A percentile compares a stretch with the other conserved stretches of the same genome.
These are phyloP conservation scores for Colius striatus DNA, from an alignment of 2,113 vertebrate species.

Conservation along the genomic window DNA sequence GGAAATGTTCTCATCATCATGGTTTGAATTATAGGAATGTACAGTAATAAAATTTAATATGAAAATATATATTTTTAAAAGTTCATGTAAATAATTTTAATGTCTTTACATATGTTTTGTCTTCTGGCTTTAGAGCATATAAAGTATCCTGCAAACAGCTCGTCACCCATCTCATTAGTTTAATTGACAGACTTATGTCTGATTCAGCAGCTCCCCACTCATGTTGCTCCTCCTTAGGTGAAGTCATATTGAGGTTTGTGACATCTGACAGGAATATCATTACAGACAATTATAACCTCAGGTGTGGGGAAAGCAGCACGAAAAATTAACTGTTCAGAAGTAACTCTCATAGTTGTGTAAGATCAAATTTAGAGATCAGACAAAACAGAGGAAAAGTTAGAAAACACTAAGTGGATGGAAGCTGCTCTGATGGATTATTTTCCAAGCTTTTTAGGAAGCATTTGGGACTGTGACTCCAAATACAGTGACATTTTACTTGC, in stretches of 20 bases:
- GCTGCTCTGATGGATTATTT: not conserved
- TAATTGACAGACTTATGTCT: not conserved
- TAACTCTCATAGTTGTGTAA: not conserved
- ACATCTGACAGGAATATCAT: not conserved
- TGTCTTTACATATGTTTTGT: accelerated
- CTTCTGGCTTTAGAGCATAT: not conserved
- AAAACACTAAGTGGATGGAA: not conserved
- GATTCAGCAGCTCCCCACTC: not conserved
- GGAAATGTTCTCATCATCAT: not conserved
- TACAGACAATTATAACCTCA: not conserved
- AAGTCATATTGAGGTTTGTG: not conserved
- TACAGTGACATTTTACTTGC: not conserved
- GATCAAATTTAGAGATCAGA: not conserved
- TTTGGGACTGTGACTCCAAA: not conserved
- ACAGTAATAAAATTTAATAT: not conserved
- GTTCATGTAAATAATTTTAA: not conserved
- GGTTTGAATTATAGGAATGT: not conserved
- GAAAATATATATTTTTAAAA: not conserved
- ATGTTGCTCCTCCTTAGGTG: not conserved
- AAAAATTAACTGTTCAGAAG: not conserved
- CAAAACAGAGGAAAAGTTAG: not conserved
- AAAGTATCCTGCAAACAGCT: not conserved
- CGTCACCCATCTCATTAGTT: not conserved
- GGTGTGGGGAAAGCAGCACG: not conserved
- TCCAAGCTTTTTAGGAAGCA: not conserved